A percentile compares a stretch with the other conserved stretches of the same genome.
These are phyloP conservation scores for Eupithecia vulgata DNA, from an alignment of 2,888 invertebrate species.

Conservation along the genomic window DNA sequence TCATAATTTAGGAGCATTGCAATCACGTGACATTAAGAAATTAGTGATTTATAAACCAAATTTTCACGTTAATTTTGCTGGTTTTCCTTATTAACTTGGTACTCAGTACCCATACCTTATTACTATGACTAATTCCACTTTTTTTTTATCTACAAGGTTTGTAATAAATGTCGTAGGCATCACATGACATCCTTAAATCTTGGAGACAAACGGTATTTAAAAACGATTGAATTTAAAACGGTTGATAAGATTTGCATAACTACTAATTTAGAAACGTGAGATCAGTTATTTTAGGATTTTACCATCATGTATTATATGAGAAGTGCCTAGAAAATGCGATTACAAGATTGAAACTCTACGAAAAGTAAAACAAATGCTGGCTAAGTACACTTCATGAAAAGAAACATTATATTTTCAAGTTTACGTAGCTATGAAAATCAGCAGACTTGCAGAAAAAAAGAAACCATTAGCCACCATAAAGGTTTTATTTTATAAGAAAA, in stretches of 20 bases:
- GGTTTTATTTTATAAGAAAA: background rate
- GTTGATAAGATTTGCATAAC: slow-evolving; percentile 31
- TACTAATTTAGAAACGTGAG: slow-evolving; percentile 43
- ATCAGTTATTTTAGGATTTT: slow-evolving; percentile 41
- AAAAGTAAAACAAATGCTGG: background rate
- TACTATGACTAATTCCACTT: background rate
- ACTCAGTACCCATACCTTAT: too few species aligned
- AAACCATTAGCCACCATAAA: background rate
- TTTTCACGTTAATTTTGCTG: background rate
- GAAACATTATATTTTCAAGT: background rate
- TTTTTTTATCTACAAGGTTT: background rate
- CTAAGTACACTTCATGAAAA: background rate
- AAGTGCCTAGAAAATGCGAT: background rate
- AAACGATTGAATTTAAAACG: slow-evolving; percentile 40
- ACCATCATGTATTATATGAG: background rate
- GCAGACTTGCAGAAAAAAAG: background rate
- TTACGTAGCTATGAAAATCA: background rate
- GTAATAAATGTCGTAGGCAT: slow-evolving; percentile 12
- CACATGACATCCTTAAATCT: slow-evolving; percentile 26
- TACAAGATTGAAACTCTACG: background rate
- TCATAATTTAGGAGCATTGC: background rate
- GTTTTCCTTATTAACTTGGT: background rate
- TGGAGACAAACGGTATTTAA: slow-evolving; percentile 37
- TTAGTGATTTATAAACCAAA: background rate
- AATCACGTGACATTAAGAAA: background rate